Evolutionary conservation across 2,113 vertebrate genomes (phyloP), one percentile per base, ranked within the genome.

Genomic region (Petroica traversi): DNA sequence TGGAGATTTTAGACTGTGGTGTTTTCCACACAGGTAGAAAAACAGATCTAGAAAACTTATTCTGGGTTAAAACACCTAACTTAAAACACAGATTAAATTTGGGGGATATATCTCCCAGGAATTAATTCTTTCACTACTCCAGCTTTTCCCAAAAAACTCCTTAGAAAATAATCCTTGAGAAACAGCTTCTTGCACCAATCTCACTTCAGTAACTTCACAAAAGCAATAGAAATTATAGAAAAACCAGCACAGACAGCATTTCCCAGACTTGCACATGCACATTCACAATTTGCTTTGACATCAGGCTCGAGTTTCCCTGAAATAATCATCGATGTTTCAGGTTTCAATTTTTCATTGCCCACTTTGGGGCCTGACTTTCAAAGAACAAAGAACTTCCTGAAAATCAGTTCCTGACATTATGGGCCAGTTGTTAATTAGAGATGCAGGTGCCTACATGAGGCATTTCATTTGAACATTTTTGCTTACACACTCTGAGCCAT

Each of bases 321-420:
- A 89, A 31, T 11, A 88, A 92, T 88, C 79, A 49, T 61, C 3
- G 0, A 61, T 79, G 89, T 52, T 93, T 91, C 89, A 38, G 77
- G 52, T 82, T 82, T 79, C 71, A 83, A 88, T 80, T 90, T 93
- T 79, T 85, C 94, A 58, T 43, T 66, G 82, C 75, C 24, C 63
- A 51, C 66, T 54, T 90, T 73, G 67, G 79, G 75, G 85, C 75
- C 43, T 73, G 85, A 93, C 88, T 96, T 95, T 97, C 94, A 88
- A 96, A 92, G 96, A 95, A 95, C 91, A 96, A 93, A 96, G 96
- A 71, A 58, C 92, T 96, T 93, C 85, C 88, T 90, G 94, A 83
- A 96, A 93, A 97, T 92, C 72, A n/a, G 89, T 74, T 95, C 79
- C 92, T 84, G 91, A 63, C 79, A 55, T 85, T 83, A 69, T 71